Evolutionary conservation across 2,888 invertebrate genomes (phyloP).

Genomic region (Phlogophora meticulosa): DNA sequence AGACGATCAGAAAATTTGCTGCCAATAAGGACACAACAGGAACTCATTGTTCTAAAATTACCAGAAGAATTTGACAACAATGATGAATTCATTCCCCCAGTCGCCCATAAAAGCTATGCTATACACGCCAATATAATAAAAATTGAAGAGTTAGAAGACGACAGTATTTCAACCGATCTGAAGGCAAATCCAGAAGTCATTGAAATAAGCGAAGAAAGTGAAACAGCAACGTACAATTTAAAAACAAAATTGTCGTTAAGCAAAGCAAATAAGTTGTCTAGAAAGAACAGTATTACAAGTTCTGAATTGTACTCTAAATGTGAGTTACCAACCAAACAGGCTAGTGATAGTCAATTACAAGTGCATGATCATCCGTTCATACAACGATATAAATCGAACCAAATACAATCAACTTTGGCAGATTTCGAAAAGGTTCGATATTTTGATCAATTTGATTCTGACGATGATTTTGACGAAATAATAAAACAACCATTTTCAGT

Average conservation of each 20-base stretch:
- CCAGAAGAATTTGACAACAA: constrained; percentile 18
- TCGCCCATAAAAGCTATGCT: neutral
- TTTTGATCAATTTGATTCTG: neutral
- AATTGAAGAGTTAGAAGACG: constrained; percentile 20
- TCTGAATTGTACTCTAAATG: neutral
- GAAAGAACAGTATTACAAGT: neutral
- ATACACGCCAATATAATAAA: constrained; percentile 15
- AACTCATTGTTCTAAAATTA: constrained; percentile 39
- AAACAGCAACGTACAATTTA: constrained; percentile 2
- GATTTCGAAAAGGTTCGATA: neutral
- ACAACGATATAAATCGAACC: no score
- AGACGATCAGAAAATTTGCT: neutral
- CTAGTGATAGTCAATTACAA: constrained; percentile 1
- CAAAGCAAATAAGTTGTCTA: neutral
- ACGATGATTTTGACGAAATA: constrained; percentile 6
- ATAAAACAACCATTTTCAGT: neutral
- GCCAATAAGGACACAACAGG: neutral
- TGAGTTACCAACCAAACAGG: constrained; percentile 17
- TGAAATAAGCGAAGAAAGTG: constrained; percentile 44
- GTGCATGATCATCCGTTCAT: neutral
- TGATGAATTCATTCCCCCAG: constrained; percentile 46
- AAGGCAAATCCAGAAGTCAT: constrained; percentile 2
- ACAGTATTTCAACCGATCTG: neutral
- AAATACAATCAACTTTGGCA: neutral
- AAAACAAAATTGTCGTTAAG: neutral